phyloP scores from a whole-genome alignment of 1,140 invertebrate genomes.

The Phymastichus coffea region DNA sequence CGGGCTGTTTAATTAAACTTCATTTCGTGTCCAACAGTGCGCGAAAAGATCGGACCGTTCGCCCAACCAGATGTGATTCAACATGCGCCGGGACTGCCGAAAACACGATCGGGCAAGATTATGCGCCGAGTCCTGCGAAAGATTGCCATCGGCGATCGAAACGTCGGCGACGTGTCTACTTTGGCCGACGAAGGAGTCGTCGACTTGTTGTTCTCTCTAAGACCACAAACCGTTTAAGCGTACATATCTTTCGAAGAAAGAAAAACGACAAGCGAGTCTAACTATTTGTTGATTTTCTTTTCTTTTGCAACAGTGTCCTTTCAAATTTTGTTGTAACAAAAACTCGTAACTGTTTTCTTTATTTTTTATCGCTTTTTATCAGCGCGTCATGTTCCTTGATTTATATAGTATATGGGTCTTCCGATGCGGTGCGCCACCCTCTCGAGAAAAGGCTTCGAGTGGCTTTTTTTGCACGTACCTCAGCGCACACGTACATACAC shows the following conservation, averaged over 20 bases:
- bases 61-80: constrained; percentile 94
- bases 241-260: background rate
- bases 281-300: no score
- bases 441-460: no score
- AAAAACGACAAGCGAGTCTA: no score
- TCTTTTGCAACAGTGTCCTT: no score
- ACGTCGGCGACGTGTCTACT: constrained; percentile 92
- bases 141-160: constrained; percentile 82
- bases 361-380: no score
- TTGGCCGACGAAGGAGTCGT: constrained; percentile 87
- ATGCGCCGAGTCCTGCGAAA: constrained; percentile 94
- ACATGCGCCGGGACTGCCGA: constrained; percentile 87
- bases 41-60: constrained; percentile 93
- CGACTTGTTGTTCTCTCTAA: constrained; percentile 73
- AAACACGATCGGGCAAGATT: constrained; percentile 97
- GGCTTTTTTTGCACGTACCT: no score
- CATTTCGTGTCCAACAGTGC: constrained; percentile 58
- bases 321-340: no score
- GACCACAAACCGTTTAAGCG: constrained; percentile 41
- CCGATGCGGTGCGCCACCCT: no score
- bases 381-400: no score
- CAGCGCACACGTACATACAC: no score
- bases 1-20: background rate
- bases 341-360: no score
- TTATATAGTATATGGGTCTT: no score